Base-by-base conservation (phyloP, 2,797 vertebrate genomes). In the Dermochelys coriacea region DNA sequence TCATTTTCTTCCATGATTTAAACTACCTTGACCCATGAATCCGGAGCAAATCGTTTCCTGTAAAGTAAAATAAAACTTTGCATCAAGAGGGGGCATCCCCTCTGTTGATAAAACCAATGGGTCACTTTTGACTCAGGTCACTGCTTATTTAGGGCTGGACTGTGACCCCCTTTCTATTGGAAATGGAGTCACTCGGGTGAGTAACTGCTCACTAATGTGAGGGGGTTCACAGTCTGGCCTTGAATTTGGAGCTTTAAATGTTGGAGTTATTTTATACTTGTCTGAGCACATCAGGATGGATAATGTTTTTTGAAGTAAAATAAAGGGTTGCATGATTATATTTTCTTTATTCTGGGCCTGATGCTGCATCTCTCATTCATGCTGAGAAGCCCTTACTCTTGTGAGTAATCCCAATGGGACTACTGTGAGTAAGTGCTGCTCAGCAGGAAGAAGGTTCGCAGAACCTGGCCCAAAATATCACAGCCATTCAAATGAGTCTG, bases 401-500 rank as follows among this genome's bases (percentile, higher is more conserved):
- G 54, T 61, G 88, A 87, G 90, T 47, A 93, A 29, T 50, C 49
- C 81, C 55, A 93, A 81, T 80, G 83, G 61, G 29, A 91, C 86
- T 80, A 37, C 79, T 25, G n/a, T 82, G 34, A 75, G 74, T 1
- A 49, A n/a, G 7, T 9, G 5, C 31, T 52, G 4, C 80, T 47
- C 1, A 1, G 19, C 52, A 23, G 23, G 27, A 79, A 37, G 8
- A 91, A 61, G 51, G 50, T 77, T 61, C 89, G 85, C 47, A 51
- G 50, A 87, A 86, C 54, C 3, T 51, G 41, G 6, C 47, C 25
- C 68, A 82, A 29, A 51, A 5, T 88, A 2, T 29, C 47, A 6
- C 47, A 82, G 45, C 31, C 0, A 0, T 29, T 80, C 84, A 52
- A 27, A 1, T 1, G 83, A 1, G 4, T 23, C 27, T 59, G 8